Conservation (phyloP, 2,113 vertebrate species). For the Entelurus aequoreus region DNA sequence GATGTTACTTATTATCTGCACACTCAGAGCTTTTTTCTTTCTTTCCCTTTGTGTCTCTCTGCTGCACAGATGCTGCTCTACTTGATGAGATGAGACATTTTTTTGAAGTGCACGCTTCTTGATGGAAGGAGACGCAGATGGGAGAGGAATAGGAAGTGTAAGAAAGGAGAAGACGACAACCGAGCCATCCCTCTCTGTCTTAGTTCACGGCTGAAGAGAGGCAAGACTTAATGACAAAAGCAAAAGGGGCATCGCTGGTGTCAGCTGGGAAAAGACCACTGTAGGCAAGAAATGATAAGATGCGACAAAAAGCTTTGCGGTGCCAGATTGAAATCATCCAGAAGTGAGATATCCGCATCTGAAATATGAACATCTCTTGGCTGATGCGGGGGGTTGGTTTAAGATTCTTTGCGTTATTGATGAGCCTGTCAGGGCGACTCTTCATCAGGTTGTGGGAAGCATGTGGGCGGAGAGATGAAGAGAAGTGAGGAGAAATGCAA, state of each 20-base stretch:
- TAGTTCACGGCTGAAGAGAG: not conserved
- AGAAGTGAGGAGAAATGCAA: constrained; percentile 6
- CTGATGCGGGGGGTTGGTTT: constrained; percentile 32
- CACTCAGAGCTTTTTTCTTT: constrained; percentile 7
- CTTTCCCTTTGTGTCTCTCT: constrained; percentile 19
- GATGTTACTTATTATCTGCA: constrained; percentile 6
- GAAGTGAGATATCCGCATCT: constrained; percentile 5
- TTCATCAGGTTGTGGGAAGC: constrained; percentile 43
- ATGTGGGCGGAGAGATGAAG: constrained; percentile 7
- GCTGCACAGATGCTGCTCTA: constrained; percentile 22
- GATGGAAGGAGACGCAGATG: constrained; percentile 15
- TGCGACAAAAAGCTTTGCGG: not conserved
- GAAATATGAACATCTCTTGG: constrained; percentile 19
- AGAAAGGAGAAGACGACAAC: not conserved
- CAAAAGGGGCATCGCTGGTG: not conserved
- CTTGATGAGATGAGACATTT: constrained; percentile 53
- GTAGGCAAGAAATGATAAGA: not conserved
- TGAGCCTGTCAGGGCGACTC: constrained; percentile 55
- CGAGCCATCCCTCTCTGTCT: not conserved
- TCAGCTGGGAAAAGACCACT: not conserved
- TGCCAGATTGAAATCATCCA: not conserved
- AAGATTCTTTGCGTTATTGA: constrained; percentile 51
- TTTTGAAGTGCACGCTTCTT: constrained; percentile 47
- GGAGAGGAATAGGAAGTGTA: too few relatives aligned
- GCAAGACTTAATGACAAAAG: not conserved